Evolutionary conservation across 2,888 invertebrate species (phyloP), one percentile per base, ranked within the genome.

Genomic region (Chloroclysta siterata): DNA sequence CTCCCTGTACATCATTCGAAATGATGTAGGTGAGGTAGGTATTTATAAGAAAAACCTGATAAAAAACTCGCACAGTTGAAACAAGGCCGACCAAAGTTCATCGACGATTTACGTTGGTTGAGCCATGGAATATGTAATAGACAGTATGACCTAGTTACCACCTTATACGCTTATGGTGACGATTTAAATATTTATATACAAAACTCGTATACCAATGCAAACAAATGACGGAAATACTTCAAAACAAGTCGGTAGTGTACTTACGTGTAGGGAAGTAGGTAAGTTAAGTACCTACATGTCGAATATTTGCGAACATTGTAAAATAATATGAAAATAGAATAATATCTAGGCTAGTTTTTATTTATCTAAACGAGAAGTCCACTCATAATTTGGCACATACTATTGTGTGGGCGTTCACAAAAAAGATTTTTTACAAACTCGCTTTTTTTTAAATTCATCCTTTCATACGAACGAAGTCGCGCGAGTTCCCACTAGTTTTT

Each of bases 21-120:
- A 44, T 60, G 41, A 5, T 8, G 33, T 7, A 33, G 22, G 22
- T 22, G 22, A 33, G 6, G 33, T 33, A 33, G 33, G 8, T 33
- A 29, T 29, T 60, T 56, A 55, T 56, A 57, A 11, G 33, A 60
- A 69, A 62, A 69, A 70, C 69, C 70, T 65, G 70, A 54, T 61
- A 59, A 48, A 29, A 10, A 13, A 41, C 63, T 56, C 66, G 63
- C 63, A 58, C 76, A 75, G 75, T 74, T 72, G 72, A 74, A 73
- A 71, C 83, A 87, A 89, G 89, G 89, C 74, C 83, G 87, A 55
- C 17, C 88, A 84, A 89, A 89, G 89, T 89, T 85, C 88, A 83
- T 29, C n/a, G 29, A 66, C 69, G 69, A 72, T 76, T 74, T 76
- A 75, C 80, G 77, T 71, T 52, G 46, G 47, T 64, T 14, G 11